A percentile compares a stretch with the other conserved stretches of the same genome.
Evolutionary conservation across 2,113 vertebrate genomes (phyloP).

Genomic region (Sinocyclocheilus anshuiensis): DNA sequence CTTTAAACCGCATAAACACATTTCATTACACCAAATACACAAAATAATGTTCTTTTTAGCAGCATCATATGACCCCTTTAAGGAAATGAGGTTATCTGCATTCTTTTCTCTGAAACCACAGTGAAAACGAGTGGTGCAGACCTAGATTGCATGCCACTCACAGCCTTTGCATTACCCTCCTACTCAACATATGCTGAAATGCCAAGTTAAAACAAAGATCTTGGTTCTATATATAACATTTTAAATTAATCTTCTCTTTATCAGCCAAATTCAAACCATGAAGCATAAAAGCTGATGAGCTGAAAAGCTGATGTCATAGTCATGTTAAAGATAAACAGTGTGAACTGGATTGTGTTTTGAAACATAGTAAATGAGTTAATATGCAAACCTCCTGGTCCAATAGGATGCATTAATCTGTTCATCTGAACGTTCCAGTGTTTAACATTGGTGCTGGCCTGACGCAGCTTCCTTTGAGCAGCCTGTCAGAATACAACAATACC

Average conservation of each 20-base stretch:
- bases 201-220: not conserved
- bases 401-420: slow-evolving; percentile 89
- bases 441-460: slow-evolving; percentile 87
- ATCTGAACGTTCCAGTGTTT: slow-evolving; percentile 91
- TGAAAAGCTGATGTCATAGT: not conserved
- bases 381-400: slow-evolving; percentile 81
- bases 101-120: not conserved
- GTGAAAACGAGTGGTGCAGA: not conserved
- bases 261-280: slow-evolving; percentile 2
- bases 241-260: not conserved
- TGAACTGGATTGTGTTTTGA: not conserved
- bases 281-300: not conserved
- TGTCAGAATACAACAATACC: slow-evolving; percentile 54
- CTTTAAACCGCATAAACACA: too few species aligned
- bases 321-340: not conserved
- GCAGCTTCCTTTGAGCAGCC: slow-evolving; percentile 82
- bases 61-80: too few species aligned
- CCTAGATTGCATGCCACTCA: not conserved
- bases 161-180: not conserved
- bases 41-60: too few species aligned
- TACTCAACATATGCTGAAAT: not conserved
- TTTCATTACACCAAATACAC: too few species aligned
- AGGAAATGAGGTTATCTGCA: not conserved
- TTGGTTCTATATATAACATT: not conserved
- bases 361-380: too few species aligned